phyloP scores from a whole-genome alignment of 2,797 vertebrate species.

The Lutjanus campechanus region DNA sequence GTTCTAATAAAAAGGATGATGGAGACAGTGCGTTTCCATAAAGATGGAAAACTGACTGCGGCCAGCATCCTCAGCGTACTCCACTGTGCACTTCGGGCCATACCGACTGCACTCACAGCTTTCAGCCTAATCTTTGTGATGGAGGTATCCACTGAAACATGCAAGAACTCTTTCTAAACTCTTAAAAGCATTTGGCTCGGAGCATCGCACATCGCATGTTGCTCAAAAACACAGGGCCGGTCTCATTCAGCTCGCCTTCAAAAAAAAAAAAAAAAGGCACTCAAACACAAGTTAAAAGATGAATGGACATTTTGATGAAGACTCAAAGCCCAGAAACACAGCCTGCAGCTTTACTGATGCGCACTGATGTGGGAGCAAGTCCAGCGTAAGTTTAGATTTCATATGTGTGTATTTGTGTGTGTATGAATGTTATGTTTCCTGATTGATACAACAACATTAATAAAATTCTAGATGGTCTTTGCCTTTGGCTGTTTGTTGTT shows the following conservation, averaged over 20 bases:
- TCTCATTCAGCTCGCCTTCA: conserved; percentile 24
- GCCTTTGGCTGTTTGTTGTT: conserved; percentile 16
- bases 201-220: conserved; percentile 29
- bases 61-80: conserved; percentile 11
- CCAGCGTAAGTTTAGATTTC: background rate
- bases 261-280: conserved; percentile 31
- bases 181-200: conserved; percentile 49
- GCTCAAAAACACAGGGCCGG: conserved; percentile 25
- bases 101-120: conserved; percentile 34
- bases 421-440: background rate
- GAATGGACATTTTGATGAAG: conserved; percentile 53
- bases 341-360: conserved; percentile 37
- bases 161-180: conserved; percentile 22
- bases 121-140: conserved; percentile 21
- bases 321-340: conserved; percentile 16
- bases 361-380: background rate
- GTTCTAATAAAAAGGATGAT: background rate
- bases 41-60: conserved; percentile 19
- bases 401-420: background rate
- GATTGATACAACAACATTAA: conserved; percentile 10
- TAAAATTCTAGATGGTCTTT: conserved; percentile 2
- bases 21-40: conserved; percentile 16
- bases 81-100: conserved; percentile 36
- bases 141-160: conserved; percentile 40
- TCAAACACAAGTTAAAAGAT: conserved; percentile 44